Evolutionary conservation across 2,113 vertebrate genomes (phyloP), one percentile per base, ranked within the genome.

Genomic region (Anhinga anhinga): DNA sequence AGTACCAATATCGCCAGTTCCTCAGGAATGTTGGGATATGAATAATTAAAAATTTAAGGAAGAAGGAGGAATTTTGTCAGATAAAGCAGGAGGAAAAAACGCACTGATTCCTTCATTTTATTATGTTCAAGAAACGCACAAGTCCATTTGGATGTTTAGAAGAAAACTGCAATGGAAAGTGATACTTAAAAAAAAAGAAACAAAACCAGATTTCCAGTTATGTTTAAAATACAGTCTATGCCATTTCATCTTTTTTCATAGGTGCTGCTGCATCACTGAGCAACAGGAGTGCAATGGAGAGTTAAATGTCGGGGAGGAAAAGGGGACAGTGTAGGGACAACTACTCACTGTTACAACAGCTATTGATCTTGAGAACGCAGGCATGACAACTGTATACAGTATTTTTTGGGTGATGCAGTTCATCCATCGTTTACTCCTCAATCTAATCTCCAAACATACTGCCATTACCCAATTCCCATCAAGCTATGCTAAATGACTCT

Each of bases 401-500:
- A 30, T 23, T 77, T 96, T 84, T 52, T 1, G 47, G 77, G 65
- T 0, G 0, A 82, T 66, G 45, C 49, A 91, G 80, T 96, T 92
- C 80, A 95, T 93, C 86, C 58, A 72, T 93, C 94, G 94, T 70
- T 91, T 88, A 73, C 58, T 94, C 53, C 78, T 93, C 71, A 29
- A 63, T 62, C 32, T 82, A 59, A 95, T 92, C 66, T 82, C 92
- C 77, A 91, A 94, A 69, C 78, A 69, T 52, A 27, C 61, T 95
- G 89, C 69, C 69, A 80, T 79, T 91, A 90, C 21, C 53, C 78
- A 87, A 62, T n/a, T 90, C 89, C 76, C 74, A 86, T 69, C 91
- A 88, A 56, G 62, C 69, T 92, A 81, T 55, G 77, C 93, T 97
- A 95, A 96, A 96, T 72, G 79, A 83, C 20, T 82, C 84, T 78